phyloP scores from a whole-genome alignment of 2,888 invertebrate species.

The Diadegma fenestrale region DNA sequence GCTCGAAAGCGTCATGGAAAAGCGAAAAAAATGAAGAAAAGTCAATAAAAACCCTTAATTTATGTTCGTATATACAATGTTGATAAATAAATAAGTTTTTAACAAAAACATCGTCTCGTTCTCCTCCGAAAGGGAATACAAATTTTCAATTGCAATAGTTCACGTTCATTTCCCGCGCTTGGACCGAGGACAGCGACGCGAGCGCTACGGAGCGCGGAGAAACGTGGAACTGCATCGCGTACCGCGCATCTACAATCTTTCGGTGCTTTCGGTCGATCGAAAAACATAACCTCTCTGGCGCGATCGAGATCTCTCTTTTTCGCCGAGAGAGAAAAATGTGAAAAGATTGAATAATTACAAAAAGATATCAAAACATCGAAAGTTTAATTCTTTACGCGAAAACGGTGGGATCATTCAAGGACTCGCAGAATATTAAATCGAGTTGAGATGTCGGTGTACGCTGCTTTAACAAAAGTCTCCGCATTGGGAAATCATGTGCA shows the following conservation, averaged over 20 bases:
- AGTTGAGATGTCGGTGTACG: conserved; percentile 57
- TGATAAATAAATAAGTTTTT: conserved; percentile 7
- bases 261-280: background rate
- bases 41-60: background rate
- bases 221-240: background rate
- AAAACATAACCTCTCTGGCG: conserved; percentile 24
- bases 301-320: too few species aligned
- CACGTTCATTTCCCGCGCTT: background rate
- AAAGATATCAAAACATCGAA: conserved; percentile 12
- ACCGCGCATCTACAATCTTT: background rate
- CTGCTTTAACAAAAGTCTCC: conserved; percentile 48
- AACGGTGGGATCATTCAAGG: background rate
- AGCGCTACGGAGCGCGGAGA: conserved; percentile 23
- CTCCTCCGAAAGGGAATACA: background rate
- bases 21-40: conserved; percentile 63
- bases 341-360: conserved; percentile 14
- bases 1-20: conserved; percentile 59
- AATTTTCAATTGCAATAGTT: background rate
- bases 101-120: background rate
- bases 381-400: background rate
- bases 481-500: conserved; percentile 57
- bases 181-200: conserved; percentile 1
- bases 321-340: too few species aligned
- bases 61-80: background rate
- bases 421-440: background rate